phyloP scores from a whole-genome alignment of 2,113 vertebrate species.

The Jaculus jaculus region DNA sequence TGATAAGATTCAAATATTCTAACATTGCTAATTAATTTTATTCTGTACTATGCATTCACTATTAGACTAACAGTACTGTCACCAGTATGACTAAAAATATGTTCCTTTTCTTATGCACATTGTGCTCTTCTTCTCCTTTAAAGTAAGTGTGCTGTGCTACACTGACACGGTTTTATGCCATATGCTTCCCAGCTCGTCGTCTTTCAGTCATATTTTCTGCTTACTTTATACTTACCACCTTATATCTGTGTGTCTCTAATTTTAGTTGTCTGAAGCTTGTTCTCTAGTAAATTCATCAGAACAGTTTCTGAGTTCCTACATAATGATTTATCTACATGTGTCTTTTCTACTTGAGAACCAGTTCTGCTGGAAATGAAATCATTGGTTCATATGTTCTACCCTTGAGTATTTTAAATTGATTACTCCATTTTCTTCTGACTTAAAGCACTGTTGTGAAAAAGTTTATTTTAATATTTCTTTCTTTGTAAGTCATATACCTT shows the following conservation, averaged over 20 bases:
- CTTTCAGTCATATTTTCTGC: constrained; percentile 5
- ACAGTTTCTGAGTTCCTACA: neutral
- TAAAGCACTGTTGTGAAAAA: constrained; percentile 10
- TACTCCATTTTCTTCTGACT: constrained; percentile 8
- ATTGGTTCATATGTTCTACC: neutral
- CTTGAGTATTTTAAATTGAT: constrained; percentile 30
- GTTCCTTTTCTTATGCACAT: neutral
- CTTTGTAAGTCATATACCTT: neutral
- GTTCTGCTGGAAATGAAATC: neutral
- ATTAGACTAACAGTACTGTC: neutral
- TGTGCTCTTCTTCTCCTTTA: neutral
- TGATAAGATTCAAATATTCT: constrained; percentile 20
- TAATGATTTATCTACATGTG: neutral
- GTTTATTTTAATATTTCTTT: constrained; percentile 36
- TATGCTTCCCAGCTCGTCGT: neutral
- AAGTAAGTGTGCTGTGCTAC: neutral
- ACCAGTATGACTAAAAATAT: neutral
- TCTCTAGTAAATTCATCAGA: neutral
- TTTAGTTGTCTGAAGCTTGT: constrained; percentile 19
- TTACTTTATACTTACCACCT: neutral
- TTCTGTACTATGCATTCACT: neutral
- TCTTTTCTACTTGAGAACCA: neutral
- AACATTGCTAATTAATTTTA: neutral
- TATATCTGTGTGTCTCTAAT: neutral
- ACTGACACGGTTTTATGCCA: neutral